Conservation (phyloP, 2,113 vertebrate genomes). For the Datnioides undecimradiatus region DNA sequence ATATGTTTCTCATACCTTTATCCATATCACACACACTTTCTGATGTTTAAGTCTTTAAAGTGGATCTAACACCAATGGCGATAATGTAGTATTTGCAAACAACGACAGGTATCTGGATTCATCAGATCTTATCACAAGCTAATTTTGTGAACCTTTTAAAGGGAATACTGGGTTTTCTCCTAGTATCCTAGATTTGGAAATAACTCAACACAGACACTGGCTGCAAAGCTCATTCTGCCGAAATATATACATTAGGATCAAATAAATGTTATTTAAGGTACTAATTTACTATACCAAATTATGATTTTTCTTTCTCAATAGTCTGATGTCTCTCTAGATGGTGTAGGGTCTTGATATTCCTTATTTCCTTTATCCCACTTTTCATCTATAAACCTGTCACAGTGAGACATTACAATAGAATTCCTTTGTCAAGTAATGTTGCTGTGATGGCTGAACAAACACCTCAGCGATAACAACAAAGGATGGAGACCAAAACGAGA, state of each 20-base stretch:
- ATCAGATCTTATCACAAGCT: background rate
- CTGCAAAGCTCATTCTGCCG: background rate
- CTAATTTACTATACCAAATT: background rate
- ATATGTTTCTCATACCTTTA: background rate
- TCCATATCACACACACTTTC: too few relatives aligned
- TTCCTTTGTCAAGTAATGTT: slow-evolving; percentile 60
- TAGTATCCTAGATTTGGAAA: background rate
- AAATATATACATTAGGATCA: background rate
- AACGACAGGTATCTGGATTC: too few relatives aligned
- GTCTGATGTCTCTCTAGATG: background rate
- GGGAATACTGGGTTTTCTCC: background rate
- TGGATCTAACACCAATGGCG: background rate
- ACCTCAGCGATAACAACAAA: slow-evolving; percentile 30
- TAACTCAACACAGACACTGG: background rate
- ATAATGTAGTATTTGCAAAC: background rate
- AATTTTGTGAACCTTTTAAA: background rate
- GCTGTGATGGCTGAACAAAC: slow-evolving; percentile 69
- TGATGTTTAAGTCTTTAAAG: too few relatives aligned
- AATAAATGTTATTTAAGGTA: background rate
- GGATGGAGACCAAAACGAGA: background rate
- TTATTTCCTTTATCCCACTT: slow-evolving; percentile 36
- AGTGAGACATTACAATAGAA: slow-evolving; percentile 43
- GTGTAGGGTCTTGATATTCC: background rate
- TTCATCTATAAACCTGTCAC: slow-evolving; percentile 47
- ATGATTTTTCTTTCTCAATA: background rate